Conservation (phyloP, 2,113 vertebrate genomes). For the rat (Rattus norvegicus) region GRCr8 NC_086035.1:25422001-25422500, state of each 20-base stretch:
- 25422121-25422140: not conserved
- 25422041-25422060: not conserved
- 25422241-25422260: not conserved
- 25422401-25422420: not conserved
- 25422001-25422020: not conserved
- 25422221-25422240: not conserved
- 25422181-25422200: not conserved
- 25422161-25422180: not conserved
- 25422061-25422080: not conserved
- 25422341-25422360: not conserved
- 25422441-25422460: not conserved
- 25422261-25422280: not conserved
- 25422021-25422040: not conserved
- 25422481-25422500: not conserved
- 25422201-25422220: accelerated
- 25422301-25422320: not conserved
- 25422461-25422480: not conserved
- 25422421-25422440: not conserved
- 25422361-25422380: not conserved
- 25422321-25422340: not conserved
- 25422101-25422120: not conserved
- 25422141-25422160: not conserved
- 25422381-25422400: accelerated
- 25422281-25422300: not conserved
- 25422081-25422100: not conserved